Evolutionary conservation across 2,888 invertebrate species (phyloP).

Genomic region (Dicyrtoma fusca): DNA sequence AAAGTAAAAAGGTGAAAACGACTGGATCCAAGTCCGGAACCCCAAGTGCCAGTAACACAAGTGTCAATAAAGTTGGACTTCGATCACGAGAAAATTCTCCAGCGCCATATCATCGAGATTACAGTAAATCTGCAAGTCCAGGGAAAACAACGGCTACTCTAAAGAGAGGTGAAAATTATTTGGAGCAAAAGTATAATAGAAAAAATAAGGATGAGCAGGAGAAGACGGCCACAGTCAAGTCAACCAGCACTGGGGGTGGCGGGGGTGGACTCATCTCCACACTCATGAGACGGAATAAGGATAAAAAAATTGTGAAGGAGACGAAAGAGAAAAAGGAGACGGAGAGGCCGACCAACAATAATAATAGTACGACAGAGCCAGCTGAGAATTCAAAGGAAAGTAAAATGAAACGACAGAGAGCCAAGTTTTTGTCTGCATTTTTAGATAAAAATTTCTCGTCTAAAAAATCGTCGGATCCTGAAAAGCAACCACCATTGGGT

Average conservation of each 20-base stretch:
- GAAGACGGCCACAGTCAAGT: not conserved
- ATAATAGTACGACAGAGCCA: not conserved
- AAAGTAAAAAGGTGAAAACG: slow-evolving; percentile 13
- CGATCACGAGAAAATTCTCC: slow-evolving; percentile 37
- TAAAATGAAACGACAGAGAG: slow-evolving; percentile 31
- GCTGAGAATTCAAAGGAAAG: slow-evolving; percentile 22
- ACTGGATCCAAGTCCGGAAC: slow-evolving; percentile 28
- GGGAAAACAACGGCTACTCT: slow-evolving; percentile 20
- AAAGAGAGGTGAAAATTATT: slow-evolving; percentile 15
- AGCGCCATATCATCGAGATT: slow-evolving; percentile 19
- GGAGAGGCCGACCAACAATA: not conserved
- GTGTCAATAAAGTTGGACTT: slow-evolving; percentile 32
- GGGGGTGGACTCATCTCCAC: slow-evolving; percentile 40
- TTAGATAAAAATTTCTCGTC: slow-evolving; percentile 33
- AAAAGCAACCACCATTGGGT: not conserved
- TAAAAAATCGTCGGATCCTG: slow-evolving; percentile 10
- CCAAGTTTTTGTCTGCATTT: slow-evolving; percentile 26
- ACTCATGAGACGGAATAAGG: slow-evolving; percentile 41
- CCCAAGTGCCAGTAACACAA: slow-evolving; percentile 36
- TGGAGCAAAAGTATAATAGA: slow-evolving; percentile 36
- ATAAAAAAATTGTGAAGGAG: slow-evolving; percentile 32
- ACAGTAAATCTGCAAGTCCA: slow-evolving; percentile 25
- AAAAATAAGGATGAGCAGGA: slow-evolving; percentile 28
- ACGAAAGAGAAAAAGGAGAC: slow-evolving; percentile 22
- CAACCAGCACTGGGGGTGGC: not conserved